Base-by-base conservation (phyloP, 2,113 vertebrate genomes). In the Burhinus oedicnemus region DNA sequence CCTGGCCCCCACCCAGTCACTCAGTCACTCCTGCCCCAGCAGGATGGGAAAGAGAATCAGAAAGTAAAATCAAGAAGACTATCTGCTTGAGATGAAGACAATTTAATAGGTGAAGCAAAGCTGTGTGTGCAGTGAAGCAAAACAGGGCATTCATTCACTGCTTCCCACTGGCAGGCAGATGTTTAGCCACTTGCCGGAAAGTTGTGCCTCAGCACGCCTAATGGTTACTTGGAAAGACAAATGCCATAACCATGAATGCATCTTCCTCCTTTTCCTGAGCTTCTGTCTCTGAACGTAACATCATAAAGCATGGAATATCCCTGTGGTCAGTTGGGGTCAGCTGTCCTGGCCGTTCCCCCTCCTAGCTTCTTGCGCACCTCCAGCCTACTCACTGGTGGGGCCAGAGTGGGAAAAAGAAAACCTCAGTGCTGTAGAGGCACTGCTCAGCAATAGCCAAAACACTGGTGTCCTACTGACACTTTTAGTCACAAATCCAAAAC, bases 401-500 rank as follows among this genome's bases (percentile, higher is more conserved):
- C 3, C 25, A 38, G 16, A 81, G 22, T 9, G 9, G 16, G 27
- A 83, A 78, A 27, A 57, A n/a, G 4, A n/a, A 57, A 54, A n/a
- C 25, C 22, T 26, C 4, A 3, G 6, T 71, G n/a, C 12, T 84
- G 6, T 45, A 9, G 9, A 87, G 55, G 29, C 5, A 22, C 15
- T 54, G 21, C 14, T 55, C 32, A 68, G 15, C n/a, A n/a, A 38
- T 1, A 54, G 6, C 11, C 22, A 42, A 71, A 82, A 47, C 23
- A 65, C 4, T 0, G 0, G 0, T 54, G 25, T 40, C 15, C 21
- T 21, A 25, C 1, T 1, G 5, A 45, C 26, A 15, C n/a, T 23
- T 86, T 69, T 44, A 45, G 45, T 75, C 42, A 62, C 61, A 85
- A 81, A 62, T n/a, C 15, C n/a, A 29, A 71, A 94, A 29, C 20